Conservation (phyloP, 2,797 vertebrate genomes). For the Tangara arthus region DNA sequence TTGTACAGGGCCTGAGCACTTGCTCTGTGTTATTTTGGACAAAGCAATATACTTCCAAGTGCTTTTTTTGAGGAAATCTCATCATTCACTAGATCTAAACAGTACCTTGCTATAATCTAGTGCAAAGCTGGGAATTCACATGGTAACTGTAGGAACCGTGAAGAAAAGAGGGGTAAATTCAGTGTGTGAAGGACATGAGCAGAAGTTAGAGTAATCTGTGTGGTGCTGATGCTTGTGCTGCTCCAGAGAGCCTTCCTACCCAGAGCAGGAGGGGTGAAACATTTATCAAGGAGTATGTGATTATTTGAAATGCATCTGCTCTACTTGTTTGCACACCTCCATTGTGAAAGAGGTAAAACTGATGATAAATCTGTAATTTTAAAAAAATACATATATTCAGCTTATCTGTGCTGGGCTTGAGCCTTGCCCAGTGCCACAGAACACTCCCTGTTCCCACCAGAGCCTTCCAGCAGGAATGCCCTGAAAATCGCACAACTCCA, state of each 20-base stretch:
- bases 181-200: neutral
- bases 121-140: neutral
- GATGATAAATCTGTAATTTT: neutral
- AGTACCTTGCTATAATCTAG: neutral
- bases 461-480: neutral
- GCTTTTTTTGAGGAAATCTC: neutral
- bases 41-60: neutral
- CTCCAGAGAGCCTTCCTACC: neutral
- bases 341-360: neutral
- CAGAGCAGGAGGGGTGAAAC: neutral
- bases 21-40: neutral
- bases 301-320: neutral
- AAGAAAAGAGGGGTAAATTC: neutral
- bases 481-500: neutral
- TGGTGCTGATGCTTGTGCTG: neutral
- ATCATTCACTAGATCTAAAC: neutral
- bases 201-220: neutral
- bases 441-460: slow-evolving; percentile 12
- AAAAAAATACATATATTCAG: neutral
- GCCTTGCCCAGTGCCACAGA: neutral
- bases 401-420: neutral
- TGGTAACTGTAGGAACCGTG: neutral
- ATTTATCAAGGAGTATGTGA: neutral
- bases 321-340: neutral
- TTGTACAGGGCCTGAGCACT: neutral